Evolutionary conservation across 2,797 vertebrate genomes (phyloP).

Genomic region (Danio kyathit): DNA sequence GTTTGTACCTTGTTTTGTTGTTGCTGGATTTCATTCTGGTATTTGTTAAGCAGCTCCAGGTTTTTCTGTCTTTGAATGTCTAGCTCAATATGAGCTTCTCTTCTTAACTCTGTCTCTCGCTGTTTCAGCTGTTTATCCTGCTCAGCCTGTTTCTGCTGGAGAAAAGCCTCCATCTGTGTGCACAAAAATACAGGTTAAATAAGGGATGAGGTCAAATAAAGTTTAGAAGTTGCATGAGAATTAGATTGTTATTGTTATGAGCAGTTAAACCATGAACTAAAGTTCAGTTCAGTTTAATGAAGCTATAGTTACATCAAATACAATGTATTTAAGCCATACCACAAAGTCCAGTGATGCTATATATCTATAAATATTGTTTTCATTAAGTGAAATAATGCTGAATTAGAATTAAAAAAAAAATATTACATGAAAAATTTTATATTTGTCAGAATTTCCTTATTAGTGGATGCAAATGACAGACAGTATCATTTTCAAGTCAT

Average conservation of each 20-base stretch:
- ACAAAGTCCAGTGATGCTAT: neutral
- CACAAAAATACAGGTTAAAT: neutral
- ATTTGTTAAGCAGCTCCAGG: slow-evolving; percentile 77
- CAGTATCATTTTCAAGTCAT: no score
- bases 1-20: slow-evolving; percentile 78
- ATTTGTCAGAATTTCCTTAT: no score
- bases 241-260: neutral
- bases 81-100: slow-evolving; percentile 76
- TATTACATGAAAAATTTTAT: neutral
- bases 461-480: no score
- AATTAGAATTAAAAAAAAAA: neutral
- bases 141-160: slow-evolving; percentile 71
- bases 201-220: neutral
- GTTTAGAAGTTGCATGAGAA: neutral
- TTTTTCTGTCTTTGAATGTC: slow-evolving; percentile 81
- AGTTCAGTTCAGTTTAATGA: neutral
- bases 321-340: neutral
- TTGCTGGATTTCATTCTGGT: slow-evolving; percentile 75
- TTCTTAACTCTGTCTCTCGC: slow-evolving; percentile 70
- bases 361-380: neutral
- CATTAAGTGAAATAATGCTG: neutral
- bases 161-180: slow-evolving; percentile 73
- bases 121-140: slow-evolving; percentile 67
- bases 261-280: neutral
- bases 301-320: neutral